These are phyloP conservation scores for Agrochola lota DNA, from an alignment of 2,888 invertebrate genomes.

Conservation along the genomic window DNA sequence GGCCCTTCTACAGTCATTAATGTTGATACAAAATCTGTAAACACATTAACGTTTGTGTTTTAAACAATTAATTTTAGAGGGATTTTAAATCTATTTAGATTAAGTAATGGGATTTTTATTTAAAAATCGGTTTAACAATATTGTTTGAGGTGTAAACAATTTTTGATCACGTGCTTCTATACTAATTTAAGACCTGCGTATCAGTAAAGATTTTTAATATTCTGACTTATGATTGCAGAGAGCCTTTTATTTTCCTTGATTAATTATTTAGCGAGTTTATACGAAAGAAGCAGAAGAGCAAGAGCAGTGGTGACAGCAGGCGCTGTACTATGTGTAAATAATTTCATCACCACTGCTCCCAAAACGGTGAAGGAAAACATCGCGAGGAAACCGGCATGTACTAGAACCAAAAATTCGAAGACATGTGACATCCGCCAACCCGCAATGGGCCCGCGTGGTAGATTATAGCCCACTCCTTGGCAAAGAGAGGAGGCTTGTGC, in stretches of 20 bases:
- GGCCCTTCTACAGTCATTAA: conserved; percentile 73
- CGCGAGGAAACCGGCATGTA: too few species aligned
- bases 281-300: background rate
- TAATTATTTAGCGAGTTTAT: conserved; percentile 1
- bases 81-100: conserved; percentile 27
- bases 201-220: background rate
- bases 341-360: too few species aligned
- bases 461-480: too few species aligned
- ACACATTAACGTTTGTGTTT: conserved; percentile 58
- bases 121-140: background rate
- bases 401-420: too few species aligned
- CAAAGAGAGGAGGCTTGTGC: too few species aligned
- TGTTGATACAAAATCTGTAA: conserved; percentile 55
- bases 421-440: too few species aligned
- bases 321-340: too few species aligned
- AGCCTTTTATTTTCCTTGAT: background rate
- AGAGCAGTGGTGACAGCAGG: too few species aligned
- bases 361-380: too few species aligned
- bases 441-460: too few species aligned
- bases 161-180: background rate
- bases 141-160: background rate
- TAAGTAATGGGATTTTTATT: background rate
- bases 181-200: background rate
- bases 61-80: conserved; percentile 43
- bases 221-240: background rate